Conservation (phyloP, 1,140 invertebrate species). For the Delia radicum region DNA sequence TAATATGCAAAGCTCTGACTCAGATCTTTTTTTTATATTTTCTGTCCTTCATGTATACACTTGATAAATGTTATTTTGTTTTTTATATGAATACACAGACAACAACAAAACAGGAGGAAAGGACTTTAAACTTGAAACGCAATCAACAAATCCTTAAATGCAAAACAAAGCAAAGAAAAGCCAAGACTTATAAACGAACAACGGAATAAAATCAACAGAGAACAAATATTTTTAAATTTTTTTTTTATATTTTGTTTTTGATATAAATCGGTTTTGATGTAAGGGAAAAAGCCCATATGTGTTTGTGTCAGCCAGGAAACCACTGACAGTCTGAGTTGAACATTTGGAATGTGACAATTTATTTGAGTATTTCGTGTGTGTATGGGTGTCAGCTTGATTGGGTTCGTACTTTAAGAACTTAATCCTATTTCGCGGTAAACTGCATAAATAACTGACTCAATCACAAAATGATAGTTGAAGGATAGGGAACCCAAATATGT, state of each 20-base stretch:
- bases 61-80: conserved; percentile 2
- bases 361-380: conserved; percentile 8
- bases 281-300: conserved; percentile 14
- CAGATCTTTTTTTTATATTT: not conserved
- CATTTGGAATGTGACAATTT: conserved; percentile 14
- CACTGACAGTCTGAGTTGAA: not conserved
- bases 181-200: not conserved
- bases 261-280: not conserved
- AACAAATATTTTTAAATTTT: not conserved
- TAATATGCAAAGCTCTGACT: not conserved
- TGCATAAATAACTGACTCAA: conserved; percentile 44
- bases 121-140: conserved; percentile 1
- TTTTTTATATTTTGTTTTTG: too few relatives aligned
- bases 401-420: conserved; percentile 53
- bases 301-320: not conserved
- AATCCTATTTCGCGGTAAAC: conserved; percentile 55
- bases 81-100: not conserved
- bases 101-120: not conserved
- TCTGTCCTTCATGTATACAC: not conserved
- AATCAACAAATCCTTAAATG: conserved; percentile 16
- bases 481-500: not conserved
- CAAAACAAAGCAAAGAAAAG: conserved; percentile 8
- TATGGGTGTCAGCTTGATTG: conserved; percentile 45
- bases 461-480: not conserved
- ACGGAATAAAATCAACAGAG: not conserved